Base-by-base conservation (phyloP, 2,888 invertebrate genomes). In the Perizoma affinitatum region DNA sequence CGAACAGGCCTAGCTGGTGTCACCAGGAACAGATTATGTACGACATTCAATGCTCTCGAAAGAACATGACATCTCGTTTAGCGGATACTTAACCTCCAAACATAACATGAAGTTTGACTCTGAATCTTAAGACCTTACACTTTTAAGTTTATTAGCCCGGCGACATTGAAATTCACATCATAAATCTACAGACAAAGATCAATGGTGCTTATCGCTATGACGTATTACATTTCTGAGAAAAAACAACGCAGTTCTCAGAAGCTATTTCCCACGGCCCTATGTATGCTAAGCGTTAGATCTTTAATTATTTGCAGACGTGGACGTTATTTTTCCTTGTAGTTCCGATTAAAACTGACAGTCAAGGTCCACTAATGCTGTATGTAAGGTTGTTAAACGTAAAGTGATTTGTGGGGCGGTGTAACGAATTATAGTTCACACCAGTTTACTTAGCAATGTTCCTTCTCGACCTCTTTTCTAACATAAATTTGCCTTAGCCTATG, bases 211-310 rank as follows among this genome's bases (percentile, higher is more conserved):
- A 57, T 53, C 59, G 48, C 43, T 57, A 38, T 75, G 75, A 77
- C 77, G 76, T 70, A 54, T 61, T 55, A 9, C 52, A 36, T 50
- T 80, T 76, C 76, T 72, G 38, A 73, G 80, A 78, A 82, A 81
- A 78, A 79, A 74, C 68, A 58, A 60, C 62, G 58, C 43, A 64
- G 61, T 82, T 76, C 78, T 69, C 58, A 72, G 81, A 80, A 82
- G 65, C 70, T 62, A 72, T 76, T 82, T 82, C 83, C 77, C 83
- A 83, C 83, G 82, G 83, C 80, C 82, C 79, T 80, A 54, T 66
- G 62, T 80, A 54, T 66, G 62, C 58, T 61, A 60, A 48, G 56
- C 54, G 43, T 52, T 61, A 57, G 58, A 51, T 48, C 22, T 55
- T 60, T 69, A 67, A 67, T 69, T 69, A 62, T 62, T 57, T 48